A percentile compares a stretch with the other conserved stretches of the same genome.
phyloP scores from a whole-genome alignment of 1,140 invertebrate genomes.

The Drosophila melanica region DNA sequence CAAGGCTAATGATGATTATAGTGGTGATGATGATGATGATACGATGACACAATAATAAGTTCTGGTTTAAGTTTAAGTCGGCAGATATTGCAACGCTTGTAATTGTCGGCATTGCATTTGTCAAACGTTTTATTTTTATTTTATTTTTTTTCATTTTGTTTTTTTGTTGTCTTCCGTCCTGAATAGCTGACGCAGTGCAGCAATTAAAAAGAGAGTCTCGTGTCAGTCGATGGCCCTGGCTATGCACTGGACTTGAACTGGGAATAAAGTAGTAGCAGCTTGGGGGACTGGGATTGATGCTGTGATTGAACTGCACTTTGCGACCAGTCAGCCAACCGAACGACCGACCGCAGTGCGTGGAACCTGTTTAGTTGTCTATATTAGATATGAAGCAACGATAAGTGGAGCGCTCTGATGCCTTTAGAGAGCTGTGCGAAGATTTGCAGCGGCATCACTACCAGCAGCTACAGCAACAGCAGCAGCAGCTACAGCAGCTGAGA shows the following conservation, averaged over 20 bases:
- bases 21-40: conserved; percentile 22
- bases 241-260: conserved; percentile 41
- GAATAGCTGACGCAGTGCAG: conserved; percentile 71
- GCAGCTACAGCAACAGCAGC: conserved; percentile 28
- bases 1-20: conserved; percentile 34
- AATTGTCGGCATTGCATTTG: conserved; percentile 81
- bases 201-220: conserved; percentile 69
- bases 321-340: conserved; percentile 12
- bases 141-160: no score
- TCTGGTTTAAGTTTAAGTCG: conserved; percentile 63
- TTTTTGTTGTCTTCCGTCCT: conserved; percentile 18
- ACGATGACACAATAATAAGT: conserved; percentile 69
- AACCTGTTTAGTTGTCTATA: conserved; percentile 81
- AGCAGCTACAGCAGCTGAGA: conserved; percentile 59
- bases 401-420: conserved; percentile 71
- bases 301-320: conserved; percentile 77
- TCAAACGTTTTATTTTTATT: conserved; percentile 65
- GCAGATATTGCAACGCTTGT: conserved; percentile 68
- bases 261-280: conserved; percentile 41
- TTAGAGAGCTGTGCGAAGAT: conserved; percentile 41
- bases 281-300: conserved; percentile 56
- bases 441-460: conserved; percentile 17
- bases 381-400: conserved; percentile 82
- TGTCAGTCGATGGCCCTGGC: conserved; percentile 48
- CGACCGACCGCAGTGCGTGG: conserved; percentile 52